Evolutionary conservation across 2,113 vertebrate species (phyloP).

Genomic region (Cyrtonyx montezumae): DNA sequence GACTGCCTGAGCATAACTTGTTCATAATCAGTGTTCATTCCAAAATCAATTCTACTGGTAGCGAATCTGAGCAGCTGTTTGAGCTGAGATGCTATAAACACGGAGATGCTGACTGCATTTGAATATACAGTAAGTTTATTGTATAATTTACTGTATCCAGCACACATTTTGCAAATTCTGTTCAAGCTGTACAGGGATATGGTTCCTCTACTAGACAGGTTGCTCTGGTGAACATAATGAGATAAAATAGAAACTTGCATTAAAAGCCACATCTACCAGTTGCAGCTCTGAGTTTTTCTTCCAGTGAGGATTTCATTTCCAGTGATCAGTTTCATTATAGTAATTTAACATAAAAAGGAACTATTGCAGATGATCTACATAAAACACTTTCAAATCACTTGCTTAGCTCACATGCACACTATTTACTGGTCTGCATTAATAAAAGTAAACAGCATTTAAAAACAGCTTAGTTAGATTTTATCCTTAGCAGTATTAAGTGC

Average conservation of each 20-base stretch:
- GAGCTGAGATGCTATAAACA: background rate
- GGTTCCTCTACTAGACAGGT: background rate
- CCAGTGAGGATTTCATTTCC: background rate
- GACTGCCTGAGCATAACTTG: fast-evolving
- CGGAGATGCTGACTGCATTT: too few relatives aligned
- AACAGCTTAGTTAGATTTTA: conserved; percentile 14
- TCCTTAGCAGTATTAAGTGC: background rate
- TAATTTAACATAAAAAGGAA: conserved; percentile 6
- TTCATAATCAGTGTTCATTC: fast-evolving
- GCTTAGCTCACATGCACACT: conserved; percentile 8
- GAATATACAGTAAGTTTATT: background rate
- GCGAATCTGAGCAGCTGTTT: background rate
- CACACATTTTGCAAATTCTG: background rate
- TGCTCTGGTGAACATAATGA: background rate
- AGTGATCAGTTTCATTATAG: background rate
- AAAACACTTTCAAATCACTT: conserved; percentile 32
- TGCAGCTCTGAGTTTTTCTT: background rate
- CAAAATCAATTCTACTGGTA: background rate
- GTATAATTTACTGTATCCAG: background rate
- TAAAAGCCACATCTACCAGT: background rate
- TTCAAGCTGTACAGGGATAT: background rate
- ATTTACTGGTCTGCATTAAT: background rate
- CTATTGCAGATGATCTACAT: background rate
- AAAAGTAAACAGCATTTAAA: background rate
- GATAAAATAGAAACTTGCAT: background rate